Conservation (phyloP, 2,797 vertebrate species). For the Etheostoma perlongum region DNA sequence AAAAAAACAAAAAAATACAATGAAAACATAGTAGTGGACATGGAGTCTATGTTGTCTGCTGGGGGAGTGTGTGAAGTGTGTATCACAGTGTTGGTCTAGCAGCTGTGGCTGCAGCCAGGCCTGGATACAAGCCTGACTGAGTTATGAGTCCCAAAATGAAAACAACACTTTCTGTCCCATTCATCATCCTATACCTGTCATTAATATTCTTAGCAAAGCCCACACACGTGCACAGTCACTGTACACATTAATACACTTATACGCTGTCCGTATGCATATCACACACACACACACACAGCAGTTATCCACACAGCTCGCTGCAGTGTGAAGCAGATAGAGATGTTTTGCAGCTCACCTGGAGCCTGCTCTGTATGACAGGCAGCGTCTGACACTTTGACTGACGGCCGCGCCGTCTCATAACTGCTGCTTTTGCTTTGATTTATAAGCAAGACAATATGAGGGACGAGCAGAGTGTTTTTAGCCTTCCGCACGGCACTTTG, state of each 20-base stretch:
- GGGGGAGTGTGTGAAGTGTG: constrained; percentile 16
- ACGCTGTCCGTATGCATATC: neutral
- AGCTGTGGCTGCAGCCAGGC: constrained; percentile 33
- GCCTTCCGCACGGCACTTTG: constrained; percentile 25
- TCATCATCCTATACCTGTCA: constrained; percentile 58
- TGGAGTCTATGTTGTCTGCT: neutral
- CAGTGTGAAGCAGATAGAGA: constrained; percentile 31
- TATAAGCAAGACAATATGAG: constrained; percentile 46
- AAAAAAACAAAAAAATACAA: too few relatives aligned
- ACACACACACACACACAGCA: neutral
- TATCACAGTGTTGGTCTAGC: constrained; percentile 22
- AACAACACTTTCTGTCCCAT: constrained; percentile 56
- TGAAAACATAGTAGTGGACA: too few relatives aligned
- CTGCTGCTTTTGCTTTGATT: constrained; percentile 53
- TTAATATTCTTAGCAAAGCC: constrained; percentile 41
- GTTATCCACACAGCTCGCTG: constrained; percentile 14
- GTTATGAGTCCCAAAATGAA: constrained; percentile 62
- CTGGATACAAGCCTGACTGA: constrained; percentile 54
- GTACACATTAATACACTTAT: constrained; percentile 7
- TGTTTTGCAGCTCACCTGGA: constrained; percentile 55
- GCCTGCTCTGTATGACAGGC: constrained; percentile 51
- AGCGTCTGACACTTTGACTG: constrained; percentile 64
- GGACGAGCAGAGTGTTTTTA: constrained; percentile 24
- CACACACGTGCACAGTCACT: neutral
- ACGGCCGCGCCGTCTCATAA: constrained; percentile 37